Base-by-base conservation (phyloP, 2,797 vertebrate genomes). In the Falco rusticolus region DNA sequence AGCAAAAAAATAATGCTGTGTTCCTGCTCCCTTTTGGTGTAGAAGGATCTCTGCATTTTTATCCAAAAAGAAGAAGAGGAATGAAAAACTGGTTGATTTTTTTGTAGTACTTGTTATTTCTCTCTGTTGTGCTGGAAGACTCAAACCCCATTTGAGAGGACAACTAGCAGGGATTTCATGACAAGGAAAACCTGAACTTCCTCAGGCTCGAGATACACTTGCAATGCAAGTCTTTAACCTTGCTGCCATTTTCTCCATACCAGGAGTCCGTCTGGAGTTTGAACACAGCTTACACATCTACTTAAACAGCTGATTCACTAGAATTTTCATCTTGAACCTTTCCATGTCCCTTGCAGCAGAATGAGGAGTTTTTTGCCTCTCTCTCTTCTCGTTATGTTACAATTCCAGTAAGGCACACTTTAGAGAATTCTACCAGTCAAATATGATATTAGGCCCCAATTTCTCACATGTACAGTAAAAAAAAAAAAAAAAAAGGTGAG, bases 1-100 rank as follows among this genome's bases (percentile, higher is more conserved):
- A 95, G 39, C 1, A 3, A 84, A 89, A 89, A 69, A 65, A 50
- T 48, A 93, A 50, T 22, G 12, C 29, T 54, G 24, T 51, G 47
- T 74, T n/a, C 74, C 47, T 79, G 16, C 37, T 94, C 11, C 56
- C 39, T 82, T 56, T 77, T 64, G 34, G 63, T 82, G 6, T 47
- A 70, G 93, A 88, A 95, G 91, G 47, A 65, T 43, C 77, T 74
- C 56, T 78, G 37, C 7, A 25, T 64, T 91, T 95, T 76, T 79
- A 57, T 74, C 28, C 31, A 78, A 76, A 70, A 86, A 68, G 19
- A 37, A 64, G 45, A 56, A 25, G 6, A 43, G 10, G 34, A 82
- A 41, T 53, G 10, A 54, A 80, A 90, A 76, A 22, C 0, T 51
- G 11, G 1, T 19, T 74, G 16, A 1, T 4, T 28, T 77, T 84